Base-by-base conservation (phyloP, 2,797 vertebrate species). In the Vireo griseus region DNA sequence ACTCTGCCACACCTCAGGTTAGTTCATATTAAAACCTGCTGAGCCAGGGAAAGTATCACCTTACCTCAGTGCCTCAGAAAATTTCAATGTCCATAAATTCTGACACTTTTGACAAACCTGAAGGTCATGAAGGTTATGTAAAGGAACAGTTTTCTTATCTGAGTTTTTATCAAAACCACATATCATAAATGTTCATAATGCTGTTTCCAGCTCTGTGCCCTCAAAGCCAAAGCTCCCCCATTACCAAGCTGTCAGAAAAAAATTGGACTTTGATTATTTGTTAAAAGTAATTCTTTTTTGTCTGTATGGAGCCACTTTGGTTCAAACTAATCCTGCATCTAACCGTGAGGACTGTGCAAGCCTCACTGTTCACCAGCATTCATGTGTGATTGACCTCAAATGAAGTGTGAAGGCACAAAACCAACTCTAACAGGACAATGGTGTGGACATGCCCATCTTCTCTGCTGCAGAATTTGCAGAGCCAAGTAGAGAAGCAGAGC, bases 381-480 rank as follows among this genome's bases (percentile, higher is more conserved):
- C 14, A 9, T 3, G 2, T 57, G 12, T 63, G 45, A 35, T 6
- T 75, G 35, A 55, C 11, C 47, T 55, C 45, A 63, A 51, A 81
- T n/a, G 20, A 73, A 78, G 18, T 24, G 22, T 52, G 65, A 62
- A 74, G 62, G 22, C 22, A 31, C 39, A 81, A 74, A 85, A 8
- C 5, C 31, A 52, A 2, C 16, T 48, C 33, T 12, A 37, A 19
- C 10, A 15, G 17, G 25, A 57, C 37, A 55, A 24, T 21, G 28
- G 10, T 44, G 26, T 22, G 28, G 61, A 45, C 39, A 25, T 0
- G 0, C 6, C 45, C 24, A 39, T 45, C 5, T 79, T 66, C n/a
- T 76, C 29, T 50, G 24, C 24, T 72, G 63, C 31, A 37, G 15
- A 12, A 42, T 37, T 54, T 62, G 45, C 54, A 47, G 44, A 73